A percentile compares a stretch with the other conserved stretches of the same genome.
phyloP scores from a whole-genome alignment of 2,113 vertebrate genomes.

The pig (Sus scrofa) region T2T-Sscrofa CM000826.6:61102001-61102500 shows the following conservation, averaged over 20 bases:
- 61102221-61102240: background rate
- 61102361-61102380: background rate
- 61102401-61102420: background rate
- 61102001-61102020: background rate
- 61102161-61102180: background rate
- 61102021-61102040: conserved; percentile 57
- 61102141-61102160: background rate
- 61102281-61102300: background rate
- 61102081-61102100: conserved; percentile 2
- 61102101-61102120: conserved; percentile 5
- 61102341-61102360: fast-evolving
- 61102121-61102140: background rate
- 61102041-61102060: conserved; percentile 49
- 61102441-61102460: background rate
- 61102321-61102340: background rate
- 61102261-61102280: background rate
- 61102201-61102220: background rate
- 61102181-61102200: background rate
- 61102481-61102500: no score
- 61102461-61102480: background rate
- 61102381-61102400: background rate
- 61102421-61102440: background rate
- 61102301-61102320: background rate
- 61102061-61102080: conserved; percentile 52
- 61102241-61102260: background rate